phyloP scores from a whole-genome alignment of 2,888 invertebrate genomes.

The Tipula vernalis region DNA sequence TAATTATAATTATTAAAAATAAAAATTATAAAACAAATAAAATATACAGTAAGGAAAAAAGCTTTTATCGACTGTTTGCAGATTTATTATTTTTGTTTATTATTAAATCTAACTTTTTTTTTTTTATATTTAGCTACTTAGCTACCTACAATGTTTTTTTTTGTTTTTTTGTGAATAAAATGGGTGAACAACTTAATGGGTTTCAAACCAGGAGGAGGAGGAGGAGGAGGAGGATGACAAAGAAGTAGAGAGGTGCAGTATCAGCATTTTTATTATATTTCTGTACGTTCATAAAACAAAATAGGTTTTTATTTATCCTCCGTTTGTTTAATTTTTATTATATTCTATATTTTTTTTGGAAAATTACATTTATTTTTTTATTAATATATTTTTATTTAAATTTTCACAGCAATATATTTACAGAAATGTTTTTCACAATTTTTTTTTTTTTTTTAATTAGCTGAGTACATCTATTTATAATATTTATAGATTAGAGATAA shows the following conservation, averaged over 20 bases:
- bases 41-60: neutral
- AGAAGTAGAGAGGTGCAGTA: neutral
- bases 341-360: neutral
- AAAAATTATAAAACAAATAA: constrained; percentile 4
- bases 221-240: neutral
- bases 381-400: neutral
- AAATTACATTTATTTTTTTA: neutral
- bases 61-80: neutral
- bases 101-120: constrained; percentile 5
- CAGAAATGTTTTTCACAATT: neutral
- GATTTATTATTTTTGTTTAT: neutral
- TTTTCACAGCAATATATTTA: neutral
- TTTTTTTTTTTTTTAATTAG: neutral
- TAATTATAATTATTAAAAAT: neutral
- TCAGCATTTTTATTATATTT: neutral
- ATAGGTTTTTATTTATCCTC: neutral
- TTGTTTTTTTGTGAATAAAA: neutral
- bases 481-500: neutral
- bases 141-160: neutral
- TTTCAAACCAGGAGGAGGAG: neutral
- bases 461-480: neutral
- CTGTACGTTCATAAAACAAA: neutral
- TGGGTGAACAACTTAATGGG: neutral
- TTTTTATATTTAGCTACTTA: constrained; percentile 10
- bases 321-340: neutral